A percentile compares a stretch with the other conserved stretches of the same genome.
Evolutionary conservation across 1,140 invertebrate species (phyloP).

Genomic region (Anastatus disparis): DNA sequence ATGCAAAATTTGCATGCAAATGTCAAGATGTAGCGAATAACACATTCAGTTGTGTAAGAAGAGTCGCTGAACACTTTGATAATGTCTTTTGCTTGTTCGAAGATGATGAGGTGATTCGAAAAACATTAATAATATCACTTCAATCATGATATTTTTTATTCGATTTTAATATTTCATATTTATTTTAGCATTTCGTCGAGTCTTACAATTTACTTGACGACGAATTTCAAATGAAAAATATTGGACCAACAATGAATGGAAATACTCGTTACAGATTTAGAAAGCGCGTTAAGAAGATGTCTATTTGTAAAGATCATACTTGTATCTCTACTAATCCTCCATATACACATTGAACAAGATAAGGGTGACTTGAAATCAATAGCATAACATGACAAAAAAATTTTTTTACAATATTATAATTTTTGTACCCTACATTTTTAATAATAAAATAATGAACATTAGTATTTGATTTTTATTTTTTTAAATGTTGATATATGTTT

Average conservation of each 20-base stretch:
- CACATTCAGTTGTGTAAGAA: slow-evolving; percentile 81
- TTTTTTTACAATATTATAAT: too few relatives aligned
- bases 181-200: slow-evolving; percentile 74
- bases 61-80: slow-evolving; percentile 68
- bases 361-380: too few relatives aligned
- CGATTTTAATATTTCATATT: slow-evolving; percentile 40
- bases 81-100: slow-evolving; percentile 81
- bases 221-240: slow-evolving; percentile 77
- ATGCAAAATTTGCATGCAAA: slow-evolving; percentile 76
- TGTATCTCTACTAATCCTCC: slow-evolving; percentile 47
- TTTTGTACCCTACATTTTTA: too few relatives aligned
- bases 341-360: too few relatives aligned
- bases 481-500: too few relatives aligned
- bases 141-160: slow-evolving; percentile 1
- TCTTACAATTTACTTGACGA: slow-evolving; percentile 76
- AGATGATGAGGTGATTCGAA: slow-evolving; percentile 73
- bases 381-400: too few relatives aligned
- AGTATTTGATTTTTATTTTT: too few relatives aligned
- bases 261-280: slow-evolving; percentile 61
- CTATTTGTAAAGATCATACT: slow-evolving; percentile 54
- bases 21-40: slow-evolving; percentile 87
- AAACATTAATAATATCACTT: not conserved
- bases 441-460: too few relatives aligned
- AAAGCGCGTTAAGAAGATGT: slow-evolving; percentile 60
- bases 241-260: slow-evolving; percentile 66